Base-by-base conservation (phyloP, 2,888 invertebrate species). In the Lepas anatifera region DNA sequence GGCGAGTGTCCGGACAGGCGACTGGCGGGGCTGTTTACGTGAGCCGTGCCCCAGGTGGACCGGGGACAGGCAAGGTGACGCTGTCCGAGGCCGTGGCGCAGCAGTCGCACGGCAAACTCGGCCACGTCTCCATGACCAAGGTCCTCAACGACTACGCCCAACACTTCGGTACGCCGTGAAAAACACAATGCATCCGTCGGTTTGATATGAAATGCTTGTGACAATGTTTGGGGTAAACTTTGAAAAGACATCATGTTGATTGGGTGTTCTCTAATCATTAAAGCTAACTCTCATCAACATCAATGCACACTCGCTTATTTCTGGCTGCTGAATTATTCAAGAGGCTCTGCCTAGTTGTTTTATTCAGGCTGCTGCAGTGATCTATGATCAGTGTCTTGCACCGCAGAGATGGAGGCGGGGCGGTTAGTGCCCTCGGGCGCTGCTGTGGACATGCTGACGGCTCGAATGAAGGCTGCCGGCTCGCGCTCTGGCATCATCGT, bases 401-500 rank as follows among this genome's bases (percentile, higher is more conserved):
- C 35, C 35, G 32, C 58, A 58, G 58, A 58, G 1, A 3, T 58
- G 58, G 58, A 18, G 4, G 16, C 22, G 22, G 35, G 58, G 7
- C 22, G 58, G 32, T 16, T 22, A 22, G 58, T 58, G 18, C 58
- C 58, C 7, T 58, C 58, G 22, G 8, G 32, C 1, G 7, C 58
- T 1, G 58, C 58, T 16, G 58, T 35, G 3, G 58, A 58, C 10
- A 58, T 58, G 22, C 58, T 58, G 18, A 58, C 58, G 4, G 58
- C 58, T 10, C 32, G 32, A 22, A 18, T 58, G 58, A 58, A 58
- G 58, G 58, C 35, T 10, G 18, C 58, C 22, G 22, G 1, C 11
- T 25, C 35, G 1, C 58, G 58, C 7, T 22, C 18, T 83, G 89
- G 91, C 0, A 93, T 89, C 82, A 85, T 94, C 70, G 88, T 93